Evolutionary conservation across 2,888 invertebrate genomes (phyloP).

Genomic region (Acronicta psi): DNA sequence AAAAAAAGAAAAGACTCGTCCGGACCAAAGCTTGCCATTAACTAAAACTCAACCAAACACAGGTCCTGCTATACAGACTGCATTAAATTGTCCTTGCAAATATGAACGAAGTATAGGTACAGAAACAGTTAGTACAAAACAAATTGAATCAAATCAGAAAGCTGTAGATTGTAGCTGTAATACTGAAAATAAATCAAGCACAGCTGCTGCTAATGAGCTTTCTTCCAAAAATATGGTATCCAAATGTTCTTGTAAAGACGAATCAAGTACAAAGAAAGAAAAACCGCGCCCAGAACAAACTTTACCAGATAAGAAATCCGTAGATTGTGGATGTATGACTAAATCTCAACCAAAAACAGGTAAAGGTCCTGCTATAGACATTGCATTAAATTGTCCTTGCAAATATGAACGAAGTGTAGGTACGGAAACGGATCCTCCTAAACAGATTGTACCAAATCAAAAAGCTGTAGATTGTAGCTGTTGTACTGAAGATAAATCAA

Average conservation of each 20-base stretch:
- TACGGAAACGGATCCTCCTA: neutral
- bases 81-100: neutral
- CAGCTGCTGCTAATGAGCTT: neutral
- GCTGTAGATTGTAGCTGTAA: neutral
- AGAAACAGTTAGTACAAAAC: too few species aligned
- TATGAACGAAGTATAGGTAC: too few species aligned
- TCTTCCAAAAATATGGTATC: neutral
- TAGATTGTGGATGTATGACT: neutral
- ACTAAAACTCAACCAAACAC: neutral
- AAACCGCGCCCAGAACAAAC: too few species aligned
- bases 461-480: neutral
- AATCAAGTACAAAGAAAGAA: neutral
- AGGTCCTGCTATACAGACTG: neutral
- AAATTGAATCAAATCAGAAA: too few species aligned
- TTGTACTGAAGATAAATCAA: neutral
- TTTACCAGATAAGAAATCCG: neutral
- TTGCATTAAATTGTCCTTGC: constrained; percentile 1
- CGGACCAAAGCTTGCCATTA: too few species aligned
- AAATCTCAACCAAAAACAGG: neutral
- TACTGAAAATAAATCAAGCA: neutral
- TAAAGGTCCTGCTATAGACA: neutral
- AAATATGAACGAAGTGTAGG: neutral
- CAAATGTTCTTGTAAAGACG: neutral
- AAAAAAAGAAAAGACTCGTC: neutral
- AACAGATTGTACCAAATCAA: neutral